Evolutionary conservation across 2,113 vertebrate species (phyloP).

Genomic region (Pterocles gutturalis): DNA sequence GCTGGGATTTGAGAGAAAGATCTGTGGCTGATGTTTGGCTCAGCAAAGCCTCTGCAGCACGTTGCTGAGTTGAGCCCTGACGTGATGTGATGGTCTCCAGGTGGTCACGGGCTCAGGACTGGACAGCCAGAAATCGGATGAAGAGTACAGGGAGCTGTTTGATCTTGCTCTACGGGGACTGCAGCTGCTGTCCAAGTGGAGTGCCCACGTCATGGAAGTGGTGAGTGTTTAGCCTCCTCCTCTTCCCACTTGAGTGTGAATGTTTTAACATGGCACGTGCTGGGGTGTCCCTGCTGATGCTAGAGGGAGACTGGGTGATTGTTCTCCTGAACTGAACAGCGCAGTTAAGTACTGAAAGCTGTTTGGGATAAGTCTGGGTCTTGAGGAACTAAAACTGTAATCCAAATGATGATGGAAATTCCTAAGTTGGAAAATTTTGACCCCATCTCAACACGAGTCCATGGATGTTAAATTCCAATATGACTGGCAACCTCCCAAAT

Average conservation of each 20-base stretch:
- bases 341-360: not conserved
- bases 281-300: not conserved
- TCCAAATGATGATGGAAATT: not conserved
- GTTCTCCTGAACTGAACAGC: not conserved
- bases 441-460: not conserved
- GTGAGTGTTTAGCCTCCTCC: constrained; percentile 17
- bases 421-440: not conserved
- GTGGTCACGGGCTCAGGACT: constrained; percentile 97
- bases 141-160: constrained; percentile 96
- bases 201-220: constrained; percentile 99
- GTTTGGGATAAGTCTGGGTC: not conserved
- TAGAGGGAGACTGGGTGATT: not conserved
- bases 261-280: not conserved
- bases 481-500: not conserved
- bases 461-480: not conserved
- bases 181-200: constrained; percentile 98
- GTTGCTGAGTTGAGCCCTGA: not conserved
- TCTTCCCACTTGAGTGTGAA: not conserved
- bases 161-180: constrained; percentile 94
- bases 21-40: not conserved
- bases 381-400: not conserved
- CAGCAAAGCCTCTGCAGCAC: not conserved
- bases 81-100: constrained; percentile 33
- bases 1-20: not conserved
- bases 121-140: constrained; percentile 98